These are phyloP conservation scores for Malacoraja senta DNA, from an alignment of 2,797 vertebrate species.

Conservation along the genomic window DNA sequence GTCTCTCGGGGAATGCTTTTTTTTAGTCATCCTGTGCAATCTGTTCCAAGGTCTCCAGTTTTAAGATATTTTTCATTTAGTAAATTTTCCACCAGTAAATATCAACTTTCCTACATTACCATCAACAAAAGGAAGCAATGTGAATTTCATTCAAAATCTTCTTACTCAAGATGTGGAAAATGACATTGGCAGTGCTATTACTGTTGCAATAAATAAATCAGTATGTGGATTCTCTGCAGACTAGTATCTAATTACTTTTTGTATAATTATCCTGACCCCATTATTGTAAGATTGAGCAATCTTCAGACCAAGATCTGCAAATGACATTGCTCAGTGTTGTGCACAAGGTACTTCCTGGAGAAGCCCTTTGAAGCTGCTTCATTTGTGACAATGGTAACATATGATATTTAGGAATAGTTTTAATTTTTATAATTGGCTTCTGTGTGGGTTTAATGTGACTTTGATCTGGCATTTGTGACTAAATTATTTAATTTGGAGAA, in stretches of 20 bases:
- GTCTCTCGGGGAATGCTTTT: neutral
- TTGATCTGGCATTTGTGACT: neutral
- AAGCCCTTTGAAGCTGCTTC: neutral
- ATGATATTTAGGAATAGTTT: neutral
- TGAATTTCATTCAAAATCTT: neutral
- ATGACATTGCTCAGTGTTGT: neutral
- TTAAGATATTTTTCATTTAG: neutral
- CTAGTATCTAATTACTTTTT: neutral
- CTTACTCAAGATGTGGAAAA: no score
- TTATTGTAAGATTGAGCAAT: neutral
- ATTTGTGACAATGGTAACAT: neutral
- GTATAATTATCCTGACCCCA: neutral
- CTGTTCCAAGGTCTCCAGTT: neutral
- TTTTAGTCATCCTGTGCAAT: neutral
- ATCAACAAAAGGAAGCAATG: neutral
- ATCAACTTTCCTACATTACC: neutral
- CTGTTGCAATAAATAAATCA: neutral
- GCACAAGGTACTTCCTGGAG: neutral
- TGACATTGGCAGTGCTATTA: neutral
- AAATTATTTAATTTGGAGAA: neutral
- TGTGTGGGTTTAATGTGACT: neutral
- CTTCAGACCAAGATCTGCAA: neutral
- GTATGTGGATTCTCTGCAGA: neutral
- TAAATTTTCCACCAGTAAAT: no score
- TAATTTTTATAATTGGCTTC: neutral